Percentiles rank a stretch among this genome's conserved stretches.
These are phyloP conservation scores for Zygaena filipendulae DNA, from an alignment of 2,888 invertebrate genomes.

Conservation along the genomic window DNA sequence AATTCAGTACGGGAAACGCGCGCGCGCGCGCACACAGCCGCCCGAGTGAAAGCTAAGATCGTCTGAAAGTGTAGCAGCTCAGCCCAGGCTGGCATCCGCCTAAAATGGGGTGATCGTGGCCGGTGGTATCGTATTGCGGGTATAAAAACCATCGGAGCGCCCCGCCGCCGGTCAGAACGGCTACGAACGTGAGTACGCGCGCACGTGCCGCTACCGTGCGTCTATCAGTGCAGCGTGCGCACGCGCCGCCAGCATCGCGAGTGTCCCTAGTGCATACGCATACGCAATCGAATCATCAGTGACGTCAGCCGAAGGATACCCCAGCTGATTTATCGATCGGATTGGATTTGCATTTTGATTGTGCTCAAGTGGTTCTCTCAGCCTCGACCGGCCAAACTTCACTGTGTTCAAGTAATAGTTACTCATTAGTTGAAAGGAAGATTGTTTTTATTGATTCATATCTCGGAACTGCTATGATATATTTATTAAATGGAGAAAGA, in stretches of 20 bases:
- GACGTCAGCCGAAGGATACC: conserved; percentile 32
- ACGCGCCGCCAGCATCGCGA: conserved; percentile 29
- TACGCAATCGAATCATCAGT: conserved; percentile 28
- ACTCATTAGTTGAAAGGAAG: no score
- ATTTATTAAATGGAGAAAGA: no score
- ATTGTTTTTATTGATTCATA: no score
- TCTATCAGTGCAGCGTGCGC: conserved; percentile 40
- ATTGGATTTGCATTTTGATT: conserved; percentile 52
- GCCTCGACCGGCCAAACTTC: conserved; percentile 14
- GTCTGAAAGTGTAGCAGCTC: conserved; percentile 53
- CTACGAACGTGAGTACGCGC: conserved; percentile 92
- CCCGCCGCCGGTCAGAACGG: conserved; percentile 92
- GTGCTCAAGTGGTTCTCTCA: conserved; percentile 42
- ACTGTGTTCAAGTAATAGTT: conserved; percentile 39
- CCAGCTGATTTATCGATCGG: conserved; percentile 42
- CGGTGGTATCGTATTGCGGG: conserved; percentile 80
- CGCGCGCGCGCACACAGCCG: conserved; percentile 24
- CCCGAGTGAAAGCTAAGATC: conserved; percentile 63
- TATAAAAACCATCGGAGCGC: conserved; percentile 79
- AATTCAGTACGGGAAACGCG: no score
- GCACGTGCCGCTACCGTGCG: conserved; percentile 34
- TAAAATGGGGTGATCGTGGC: conserved; percentile 65
- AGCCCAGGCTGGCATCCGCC: conserved; percentile 55
- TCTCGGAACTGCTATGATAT: no score
- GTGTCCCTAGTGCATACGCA: conserved; percentile 30